Conservation (phyloP, 2,113 vertebrate genomes). For the Periophthalmus modestus region DNA sequence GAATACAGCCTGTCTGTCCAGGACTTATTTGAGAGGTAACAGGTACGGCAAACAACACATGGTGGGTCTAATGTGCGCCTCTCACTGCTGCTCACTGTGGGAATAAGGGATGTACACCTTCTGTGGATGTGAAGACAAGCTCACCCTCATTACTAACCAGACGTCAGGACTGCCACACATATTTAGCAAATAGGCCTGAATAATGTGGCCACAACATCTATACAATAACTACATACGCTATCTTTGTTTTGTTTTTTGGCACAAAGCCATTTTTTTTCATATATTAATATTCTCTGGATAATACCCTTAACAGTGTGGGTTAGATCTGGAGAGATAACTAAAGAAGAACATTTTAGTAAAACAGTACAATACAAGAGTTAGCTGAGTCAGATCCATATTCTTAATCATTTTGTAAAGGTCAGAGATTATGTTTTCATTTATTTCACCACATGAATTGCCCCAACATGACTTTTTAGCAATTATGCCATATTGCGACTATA, state of each 20-base stretch:
- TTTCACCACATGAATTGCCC: not conserved
- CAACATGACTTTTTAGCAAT: not conserved
- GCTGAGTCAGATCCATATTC: too few species aligned
- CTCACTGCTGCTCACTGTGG: slow-evolving; percentile 27
- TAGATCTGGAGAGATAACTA: not conserved
- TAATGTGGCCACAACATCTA: not conserved
- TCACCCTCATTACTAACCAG: slow-evolving; percentile 36
- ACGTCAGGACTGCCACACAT: slow-evolving; percentile 2
- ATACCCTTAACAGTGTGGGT: not conserved
- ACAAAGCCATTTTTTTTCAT: not conserved
- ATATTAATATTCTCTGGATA: not conserved
- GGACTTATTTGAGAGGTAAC: slow-evolving; percentile 68
- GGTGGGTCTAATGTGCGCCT: slow-evolving; percentile 38
- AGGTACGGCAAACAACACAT: slow-evolving; percentile 57
- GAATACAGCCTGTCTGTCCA: slow-evolving; percentile 68
- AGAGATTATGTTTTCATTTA: not conserved
- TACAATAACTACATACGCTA: not conserved
- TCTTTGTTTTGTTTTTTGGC: not conserved
- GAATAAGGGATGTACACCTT: slow-evolving; percentile 23
- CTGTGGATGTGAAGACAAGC: slow-evolving; percentile 28
- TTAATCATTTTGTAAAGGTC: not conserved
- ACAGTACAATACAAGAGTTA: too few species aligned
- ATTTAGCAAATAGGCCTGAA: not conserved
- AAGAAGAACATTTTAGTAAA: not conserved
- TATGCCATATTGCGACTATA: not conserved